Evolutionary conservation across 1,140 invertebrate genomes (phyloP).

Genomic region (Drosophila orena): DNA sequence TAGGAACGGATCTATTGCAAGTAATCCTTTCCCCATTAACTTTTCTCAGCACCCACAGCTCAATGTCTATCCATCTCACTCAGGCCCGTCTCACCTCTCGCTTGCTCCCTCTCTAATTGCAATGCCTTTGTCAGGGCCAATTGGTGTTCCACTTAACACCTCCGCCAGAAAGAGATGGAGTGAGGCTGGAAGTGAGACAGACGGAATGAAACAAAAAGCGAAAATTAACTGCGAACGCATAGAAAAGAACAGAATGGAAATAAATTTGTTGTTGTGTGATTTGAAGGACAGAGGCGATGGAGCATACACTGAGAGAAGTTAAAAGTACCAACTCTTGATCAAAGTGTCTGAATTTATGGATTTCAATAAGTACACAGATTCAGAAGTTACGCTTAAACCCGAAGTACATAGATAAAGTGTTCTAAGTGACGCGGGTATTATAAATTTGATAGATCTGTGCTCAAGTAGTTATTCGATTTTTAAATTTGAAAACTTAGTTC

Average conservation of each 20-base stretch:
- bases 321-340: no score
- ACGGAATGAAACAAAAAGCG: constrained; percentile 17
- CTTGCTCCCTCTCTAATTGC: constrained; percentile 25
- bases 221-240: constrained; percentile 46
- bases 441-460: no score
- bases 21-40: constrained; percentile 26
- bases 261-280: constrained; percentile 56
- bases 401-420: no score
- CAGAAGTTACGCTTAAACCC: no score
- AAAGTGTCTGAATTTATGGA: no score
- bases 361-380: no score
- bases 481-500: no score
- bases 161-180: constrained; percentile 18
- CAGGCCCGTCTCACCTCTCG: neutral
- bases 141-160: constrained; percentile 64
- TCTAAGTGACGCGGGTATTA: no score
- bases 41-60: constrained; percentile 8
- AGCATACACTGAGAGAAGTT: constrained; percentile 21
- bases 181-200: neutral
- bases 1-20: constrained; percentile 26
- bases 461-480: no score
- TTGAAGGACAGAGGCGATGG: constrained; percentile 57
- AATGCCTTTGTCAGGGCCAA: constrained; percentile 51
- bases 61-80: constrained; percentile 14
- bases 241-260: constrained; percentile 57